Evolutionary conservation across 2,888 invertebrate genomes (phyloP).

Genomic region (Tortrix viridana): DNA sequence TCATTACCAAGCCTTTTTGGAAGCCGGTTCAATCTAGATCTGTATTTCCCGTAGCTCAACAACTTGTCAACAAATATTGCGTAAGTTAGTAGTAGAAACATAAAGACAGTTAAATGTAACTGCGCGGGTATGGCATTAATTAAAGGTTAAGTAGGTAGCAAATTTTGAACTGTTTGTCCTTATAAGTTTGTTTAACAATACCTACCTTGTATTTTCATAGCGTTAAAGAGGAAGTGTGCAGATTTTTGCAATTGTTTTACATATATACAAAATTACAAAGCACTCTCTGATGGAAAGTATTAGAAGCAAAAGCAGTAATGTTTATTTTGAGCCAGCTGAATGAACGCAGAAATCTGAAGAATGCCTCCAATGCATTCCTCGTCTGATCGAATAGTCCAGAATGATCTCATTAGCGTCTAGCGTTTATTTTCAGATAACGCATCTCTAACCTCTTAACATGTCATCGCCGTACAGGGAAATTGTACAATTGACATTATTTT

Average conservation of each 20-base stretch:
- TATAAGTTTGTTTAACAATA: no score
- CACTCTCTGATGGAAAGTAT: not conserved
- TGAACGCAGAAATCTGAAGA: constrained; percentile 7
- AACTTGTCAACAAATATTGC: not conserved
- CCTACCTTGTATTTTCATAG: no score
- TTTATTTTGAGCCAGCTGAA: constrained; percentile 19
- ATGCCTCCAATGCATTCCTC: constrained; percentile 7
- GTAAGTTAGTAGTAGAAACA: no score
- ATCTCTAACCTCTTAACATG: constrained; percentile 1
- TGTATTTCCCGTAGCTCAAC: not conserved
- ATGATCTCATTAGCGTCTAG: constrained; percentile 25
- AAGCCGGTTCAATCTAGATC: not conserved
- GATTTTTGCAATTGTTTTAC: not conserved
- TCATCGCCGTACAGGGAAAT: constrained; percentile 10
- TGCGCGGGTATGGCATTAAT: no score
- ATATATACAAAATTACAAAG: no score
- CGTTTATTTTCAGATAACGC: constrained; percentile 29
- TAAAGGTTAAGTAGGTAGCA: no score
- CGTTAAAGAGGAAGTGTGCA: not conserved
- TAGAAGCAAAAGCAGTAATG: constrained; percentile 7
- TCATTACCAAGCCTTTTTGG: constrained; percentile 23
- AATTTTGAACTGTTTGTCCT: no score
- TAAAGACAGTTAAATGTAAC: no score
- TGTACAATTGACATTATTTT: not conserved
- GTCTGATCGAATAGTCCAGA: constrained; percentile 18